These are phyloP conservation scores for Smittia aterrima DNA, from an alignment of 2,888 invertebrate genomes.

Conservation along the genomic window DNA sequence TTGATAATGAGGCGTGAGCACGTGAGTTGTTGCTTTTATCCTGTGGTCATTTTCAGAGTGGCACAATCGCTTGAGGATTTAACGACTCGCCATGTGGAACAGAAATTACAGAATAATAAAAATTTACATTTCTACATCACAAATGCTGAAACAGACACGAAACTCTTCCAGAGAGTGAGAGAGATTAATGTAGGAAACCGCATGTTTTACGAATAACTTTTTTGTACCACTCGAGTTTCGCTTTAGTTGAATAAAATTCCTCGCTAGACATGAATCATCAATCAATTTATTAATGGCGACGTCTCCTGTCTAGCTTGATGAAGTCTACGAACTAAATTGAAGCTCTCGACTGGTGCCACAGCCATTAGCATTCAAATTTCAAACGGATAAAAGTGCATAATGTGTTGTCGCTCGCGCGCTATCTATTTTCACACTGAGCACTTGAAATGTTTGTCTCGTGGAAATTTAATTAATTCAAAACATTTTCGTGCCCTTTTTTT, in stretches of 20 bases:
- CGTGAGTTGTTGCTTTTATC: constrained; percentile 22
- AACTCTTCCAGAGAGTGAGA: not conserved
- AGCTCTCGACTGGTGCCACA: too few species aligned
- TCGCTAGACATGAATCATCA: too few species aligned
- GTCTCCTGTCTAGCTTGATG: too few species aligned
- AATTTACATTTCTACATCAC: constrained; percentile 25
- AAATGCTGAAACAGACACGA: not conserved
- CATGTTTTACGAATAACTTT: constrained; percentile 22
- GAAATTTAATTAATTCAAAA: constrained; percentile 40
- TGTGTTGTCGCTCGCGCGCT: not conserved
- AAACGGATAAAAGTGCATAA: constrained; percentile 21
- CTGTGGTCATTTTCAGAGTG: not conserved
- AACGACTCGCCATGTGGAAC: constrained; percentile 31
- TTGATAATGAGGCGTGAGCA: constrained; percentile 40
- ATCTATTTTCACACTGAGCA: not conserved
- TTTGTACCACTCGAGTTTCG: not conserved
- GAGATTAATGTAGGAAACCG: constrained; percentile 33
- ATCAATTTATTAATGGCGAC: too few species aligned
- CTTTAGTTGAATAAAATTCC: not conserved
- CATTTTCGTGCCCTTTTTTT: constrained; percentile 28
- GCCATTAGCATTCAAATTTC: too few species aligned
- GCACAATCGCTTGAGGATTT: not conserved
- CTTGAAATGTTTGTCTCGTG: not conserved
- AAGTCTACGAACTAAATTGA: too few species aligned
- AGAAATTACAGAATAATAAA: constrained; percentile 30